These are phyloP conservation scores for Ceyx melanurus DNA, from an alignment of 2,113 vertebrate species.

Conservation along the genomic window DNA sequence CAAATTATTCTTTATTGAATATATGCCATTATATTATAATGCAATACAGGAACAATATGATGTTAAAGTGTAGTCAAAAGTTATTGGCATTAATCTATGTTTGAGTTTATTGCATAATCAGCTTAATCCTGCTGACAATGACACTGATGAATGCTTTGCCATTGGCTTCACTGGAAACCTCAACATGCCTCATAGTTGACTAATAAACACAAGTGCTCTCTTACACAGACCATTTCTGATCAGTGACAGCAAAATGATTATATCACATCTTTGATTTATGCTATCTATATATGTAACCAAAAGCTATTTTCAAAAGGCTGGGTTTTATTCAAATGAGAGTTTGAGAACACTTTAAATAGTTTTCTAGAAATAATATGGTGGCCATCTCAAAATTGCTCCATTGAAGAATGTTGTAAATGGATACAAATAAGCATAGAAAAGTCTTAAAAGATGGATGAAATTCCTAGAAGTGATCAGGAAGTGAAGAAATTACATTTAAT, in stretches of 20 bases:
- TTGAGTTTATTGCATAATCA: constrained; percentile 1
- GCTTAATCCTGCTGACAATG: neutral
- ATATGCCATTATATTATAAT: neutral
- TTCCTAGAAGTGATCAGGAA: constrained; percentile 3
- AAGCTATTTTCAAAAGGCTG: neutral
- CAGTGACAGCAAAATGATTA: neutral
- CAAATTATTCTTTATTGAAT: neutral
- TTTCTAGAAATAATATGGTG: neutral
- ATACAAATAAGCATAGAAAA: neutral
- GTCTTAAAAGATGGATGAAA: neutral
- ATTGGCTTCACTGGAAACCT: constrained; percentile 9
- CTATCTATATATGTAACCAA: neutral
- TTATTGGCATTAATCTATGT: neutral
- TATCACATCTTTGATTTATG: neutral
- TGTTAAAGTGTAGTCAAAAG: neutral
- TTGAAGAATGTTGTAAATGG: neutral
- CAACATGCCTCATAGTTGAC: neutral
- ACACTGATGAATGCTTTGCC: neutral
- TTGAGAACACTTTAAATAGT: neutral
- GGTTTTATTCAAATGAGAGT: neutral
- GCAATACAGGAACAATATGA: neutral
- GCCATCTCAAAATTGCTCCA: neutral
- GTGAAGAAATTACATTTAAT: neutral
- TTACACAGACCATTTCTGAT: neutral
- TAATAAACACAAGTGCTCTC: neutral